Percentiles rank a stretch among this genome's conserved stretches.
These are phyloP conservation scores for Lutjanus campechanus DNA, from an alignment of 2,797 vertebrate genomes.

Conservation along the genomic window DNA sequence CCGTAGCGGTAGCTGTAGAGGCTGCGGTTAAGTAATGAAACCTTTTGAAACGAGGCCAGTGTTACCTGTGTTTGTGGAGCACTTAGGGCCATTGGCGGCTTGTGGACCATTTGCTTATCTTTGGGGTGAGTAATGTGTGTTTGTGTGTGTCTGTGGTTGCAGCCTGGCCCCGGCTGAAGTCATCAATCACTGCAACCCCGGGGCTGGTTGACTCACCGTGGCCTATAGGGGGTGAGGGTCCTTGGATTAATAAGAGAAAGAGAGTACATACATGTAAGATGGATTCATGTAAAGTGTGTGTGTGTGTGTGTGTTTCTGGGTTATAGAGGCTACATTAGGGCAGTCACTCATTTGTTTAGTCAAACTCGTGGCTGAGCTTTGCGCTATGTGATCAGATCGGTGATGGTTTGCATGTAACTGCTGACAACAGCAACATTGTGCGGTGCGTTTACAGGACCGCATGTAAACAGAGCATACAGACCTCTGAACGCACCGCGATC, in stretches of 20 bases:
- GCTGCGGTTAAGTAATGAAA: slow-evolving; percentile 62
- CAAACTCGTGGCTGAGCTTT: slow-evolving; percentile 49
- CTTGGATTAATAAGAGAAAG: slow-evolving; percentile 37
- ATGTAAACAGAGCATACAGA: slow-evolving; percentile 42
- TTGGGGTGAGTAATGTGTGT: slow-evolving; percentile 81
- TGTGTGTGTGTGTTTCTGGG: slow-evolving; percentile 17
- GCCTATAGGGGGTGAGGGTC: slow-evolving; percentile 49
- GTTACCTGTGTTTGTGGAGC: slow-evolving; percentile 82
- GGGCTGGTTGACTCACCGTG: slow-evolving; percentile 64
- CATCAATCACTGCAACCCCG: slow-evolving; percentile 80
- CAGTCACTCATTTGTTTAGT: slow-evolving; percentile 67
- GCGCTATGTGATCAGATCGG: slow-evolving; percentile 41
- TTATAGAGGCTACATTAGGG: slow-evolving; percentile 18
- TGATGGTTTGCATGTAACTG: slow-evolving; percentile 57
- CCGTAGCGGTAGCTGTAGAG: slow-evolving; percentile 3
- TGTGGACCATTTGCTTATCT: slow-evolving; percentile 84
- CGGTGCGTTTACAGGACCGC: slow-evolving; percentile 32
- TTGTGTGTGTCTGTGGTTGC: slow-evolving; percentile 81
- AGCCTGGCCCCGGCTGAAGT: slow-evolving; percentile 71
- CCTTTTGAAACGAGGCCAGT: slow-evolving; percentile 62
- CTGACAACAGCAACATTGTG: slow-evolving; percentile 47
- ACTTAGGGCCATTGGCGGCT: slow-evolving; percentile 78
- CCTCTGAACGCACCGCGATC: slow-evolving; percentile 35
- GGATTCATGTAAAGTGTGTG: slow-evolving; percentile 29
- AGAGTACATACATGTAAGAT: slow-evolving; percentile 16